Percentiles rank a stretch among this genome's conserved stretches.
phyloP scores from a whole-genome alignment of 2,888 invertebrate species.

The Melinaea marsaeus region DNA sequence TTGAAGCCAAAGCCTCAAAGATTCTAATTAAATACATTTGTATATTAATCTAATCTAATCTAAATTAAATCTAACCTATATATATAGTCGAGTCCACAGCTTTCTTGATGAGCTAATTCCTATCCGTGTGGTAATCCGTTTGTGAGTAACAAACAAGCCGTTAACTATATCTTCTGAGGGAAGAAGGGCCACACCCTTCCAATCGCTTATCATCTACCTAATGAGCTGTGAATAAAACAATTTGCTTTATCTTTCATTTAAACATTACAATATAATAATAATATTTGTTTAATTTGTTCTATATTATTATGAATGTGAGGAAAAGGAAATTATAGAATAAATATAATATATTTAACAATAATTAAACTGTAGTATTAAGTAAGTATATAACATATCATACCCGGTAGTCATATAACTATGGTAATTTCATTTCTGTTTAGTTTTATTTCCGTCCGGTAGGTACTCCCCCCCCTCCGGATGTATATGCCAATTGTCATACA shows the following conservation, averaged over 20 bases:
- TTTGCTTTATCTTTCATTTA: slow-evolving; percentile 16
- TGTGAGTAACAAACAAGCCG: slow-evolving; percentile 47
- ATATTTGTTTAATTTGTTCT: no score
- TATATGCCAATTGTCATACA: slow-evolving; percentile 5
- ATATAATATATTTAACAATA: no score
- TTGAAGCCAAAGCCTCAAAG: no score
- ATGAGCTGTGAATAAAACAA: slow-evolving; percentile 29
- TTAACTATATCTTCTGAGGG: slow-evolving; percentile 40
- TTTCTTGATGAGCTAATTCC: slow-evolving; percentile 34
- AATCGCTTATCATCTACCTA: slow-evolving; percentile 22
- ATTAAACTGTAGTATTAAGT: no score
- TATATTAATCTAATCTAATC: background rate
- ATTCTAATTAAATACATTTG: no score
- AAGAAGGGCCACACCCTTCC: slow-evolving; percentile 28
- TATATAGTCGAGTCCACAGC: slow-evolving; percentile 33
- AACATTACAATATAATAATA: background rate
- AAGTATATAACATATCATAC: no score
- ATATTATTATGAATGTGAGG: no score
- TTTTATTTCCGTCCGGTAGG: background rate
- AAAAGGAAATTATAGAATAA: no score
- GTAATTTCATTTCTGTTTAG: no score
- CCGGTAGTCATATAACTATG: no score
- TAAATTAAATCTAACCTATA: background rate
- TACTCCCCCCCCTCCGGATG: background rate
- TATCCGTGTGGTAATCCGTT: slow-evolving; percentile 49